Conservation (phyloP, 2,888 invertebrate genomes). For the Cryptus viduatorius region DNA sequence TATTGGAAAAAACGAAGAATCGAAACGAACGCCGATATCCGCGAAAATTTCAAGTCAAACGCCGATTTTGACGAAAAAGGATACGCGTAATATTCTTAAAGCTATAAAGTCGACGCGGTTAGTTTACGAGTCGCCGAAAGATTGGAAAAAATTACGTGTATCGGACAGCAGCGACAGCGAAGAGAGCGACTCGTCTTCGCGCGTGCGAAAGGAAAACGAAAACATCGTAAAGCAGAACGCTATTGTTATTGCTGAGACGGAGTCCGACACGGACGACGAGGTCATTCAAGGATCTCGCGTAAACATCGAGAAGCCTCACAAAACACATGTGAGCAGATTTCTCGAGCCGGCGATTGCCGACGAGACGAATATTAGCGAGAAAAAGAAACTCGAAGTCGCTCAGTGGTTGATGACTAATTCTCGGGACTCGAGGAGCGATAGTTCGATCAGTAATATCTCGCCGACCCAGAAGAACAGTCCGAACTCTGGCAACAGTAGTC, state of each 20-base stretch:
- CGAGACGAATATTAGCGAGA: conserved; percentile 63
- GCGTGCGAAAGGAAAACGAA: background rate
- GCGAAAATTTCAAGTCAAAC: conserved; percentile 46
- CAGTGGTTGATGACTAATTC: conserved; percentile 80
- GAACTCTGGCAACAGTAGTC: conserved; percentile 82
- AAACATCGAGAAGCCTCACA: conserved; percentile 53
- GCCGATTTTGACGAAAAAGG: conserved; percentile 68
- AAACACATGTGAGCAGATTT: conserved; percentile 70
- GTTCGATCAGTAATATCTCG: conserved; percentile 76
- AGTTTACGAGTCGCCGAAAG: conserved; percentile 71
- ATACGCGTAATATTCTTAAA: conserved; percentile 72
- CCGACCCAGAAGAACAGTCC: conserved; percentile 74
- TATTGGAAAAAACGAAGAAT: background rate
- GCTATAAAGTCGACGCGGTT: conserved; percentile 69
- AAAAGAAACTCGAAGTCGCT: conserved; percentile 79
- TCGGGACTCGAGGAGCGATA: conserved; percentile 73
- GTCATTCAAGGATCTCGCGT: conserved; percentile 50
- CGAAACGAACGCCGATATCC: conserved; percentile 48
- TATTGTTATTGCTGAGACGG: conserved; percentile 69
- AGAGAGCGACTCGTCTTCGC: conserved; percentile 42
- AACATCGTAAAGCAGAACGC: conserved; percentile 28
- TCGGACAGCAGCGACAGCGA: conserved; percentile 61
- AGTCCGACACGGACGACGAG: conserved; percentile 66
- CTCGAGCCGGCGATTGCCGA: conserved; percentile 54
- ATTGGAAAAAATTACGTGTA: conserved; percentile 47